Conservation (phyloP, 2,888 invertebrate species). For the Odontocerum albicorne region DNA sequence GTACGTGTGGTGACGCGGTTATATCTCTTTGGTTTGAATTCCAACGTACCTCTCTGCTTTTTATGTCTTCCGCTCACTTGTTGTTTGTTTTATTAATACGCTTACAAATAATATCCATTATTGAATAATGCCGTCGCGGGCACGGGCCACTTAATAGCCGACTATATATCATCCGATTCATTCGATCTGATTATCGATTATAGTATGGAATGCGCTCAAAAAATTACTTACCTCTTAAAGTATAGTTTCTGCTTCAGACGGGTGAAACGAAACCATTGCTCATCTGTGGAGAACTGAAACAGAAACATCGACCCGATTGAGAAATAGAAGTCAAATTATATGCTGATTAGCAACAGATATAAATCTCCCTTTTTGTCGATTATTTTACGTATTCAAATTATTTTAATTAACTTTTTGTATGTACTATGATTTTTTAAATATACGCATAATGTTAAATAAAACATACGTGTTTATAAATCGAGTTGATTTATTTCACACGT, state of each 20-base stretch:
- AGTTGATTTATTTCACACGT: too few species aligned
- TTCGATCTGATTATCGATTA: not conserved
- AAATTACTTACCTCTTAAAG: constrained; percentile 45
- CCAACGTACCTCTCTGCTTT: constrained; percentile 2
- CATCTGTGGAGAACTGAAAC: constrained; percentile 68
- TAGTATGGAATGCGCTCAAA: too few species aligned
- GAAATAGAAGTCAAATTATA: too few species aligned
- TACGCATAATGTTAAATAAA: not conserved
- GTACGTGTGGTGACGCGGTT: constrained; percentile 1
- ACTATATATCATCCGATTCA: not conserved
- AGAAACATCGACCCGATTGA: too few species aligned
- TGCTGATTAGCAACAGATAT: constrained; percentile 24
- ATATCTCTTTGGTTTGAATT: constrained; percentile 1
- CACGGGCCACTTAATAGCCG: constrained; percentile 18
- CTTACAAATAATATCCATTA: constrained; percentile 10
- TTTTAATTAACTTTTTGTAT: too few species aligned
- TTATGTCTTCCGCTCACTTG: constrained; percentile 16
- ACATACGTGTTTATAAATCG: too few species aligned
- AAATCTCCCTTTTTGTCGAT: not conserved
- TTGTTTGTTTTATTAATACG: constrained; percentile 7
- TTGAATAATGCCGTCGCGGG: constrained; percentile 15
- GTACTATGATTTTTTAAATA: not conserved
- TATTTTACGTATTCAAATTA: not conserved
- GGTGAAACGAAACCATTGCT: constrained; percentile 77
- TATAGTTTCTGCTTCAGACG: constrained; percentile 62